phyloP scores from a whole-genome alignment of 2,113 vertebrate species.

The Ptychochromis oligacanthus region DNA sequence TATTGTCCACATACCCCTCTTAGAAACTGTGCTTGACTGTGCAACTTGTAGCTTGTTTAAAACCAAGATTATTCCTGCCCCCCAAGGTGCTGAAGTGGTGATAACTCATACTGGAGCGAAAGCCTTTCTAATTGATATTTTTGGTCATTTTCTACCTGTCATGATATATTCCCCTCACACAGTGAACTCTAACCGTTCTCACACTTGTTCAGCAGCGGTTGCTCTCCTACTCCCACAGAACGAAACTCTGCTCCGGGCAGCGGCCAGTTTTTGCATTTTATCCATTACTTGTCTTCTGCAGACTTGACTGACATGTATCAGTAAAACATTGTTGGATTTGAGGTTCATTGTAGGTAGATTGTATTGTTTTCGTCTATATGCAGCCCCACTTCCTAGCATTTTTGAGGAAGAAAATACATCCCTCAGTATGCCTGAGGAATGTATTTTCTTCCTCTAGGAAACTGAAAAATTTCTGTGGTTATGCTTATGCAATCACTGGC shows the following conservation, averaged over 20 bases:
- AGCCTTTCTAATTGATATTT: constrained; percentile 35
- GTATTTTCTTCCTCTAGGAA: too few species aligned
- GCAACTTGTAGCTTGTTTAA: not conserved
- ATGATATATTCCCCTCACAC: constrained; percentile 46
- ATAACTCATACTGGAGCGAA: constrained; percentile 19
- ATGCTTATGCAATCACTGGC: too few species aligned
- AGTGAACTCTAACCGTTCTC: constrained; percentile 14
- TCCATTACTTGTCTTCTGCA: not conserved
- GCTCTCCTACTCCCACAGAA: not conserved
- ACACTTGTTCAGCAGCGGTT: not conserved
- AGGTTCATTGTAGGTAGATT: not conserved
- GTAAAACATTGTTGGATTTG: not conserved
- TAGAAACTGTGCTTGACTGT: not conserved
- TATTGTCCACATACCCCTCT: not conserved
- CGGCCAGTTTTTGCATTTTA: not conserved
- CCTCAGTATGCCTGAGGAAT: too few species aligned
- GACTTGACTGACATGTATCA: constrained; percentile 4
- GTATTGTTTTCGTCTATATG: not conserved
- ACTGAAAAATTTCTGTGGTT: too few species aligned
- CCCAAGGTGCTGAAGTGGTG: constrained; percentile 3
- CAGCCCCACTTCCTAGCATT: not conserved
- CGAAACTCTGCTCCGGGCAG: not conserved
- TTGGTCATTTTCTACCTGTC: constrained; percentile 44
- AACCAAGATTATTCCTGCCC: constrained; percentile 11
- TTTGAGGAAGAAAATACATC: too few species aligned